Evolutionary conservation across 2,888 invertebrate genomes (phyloP).

Genomic region (Metacarcinus magister): DNA sequence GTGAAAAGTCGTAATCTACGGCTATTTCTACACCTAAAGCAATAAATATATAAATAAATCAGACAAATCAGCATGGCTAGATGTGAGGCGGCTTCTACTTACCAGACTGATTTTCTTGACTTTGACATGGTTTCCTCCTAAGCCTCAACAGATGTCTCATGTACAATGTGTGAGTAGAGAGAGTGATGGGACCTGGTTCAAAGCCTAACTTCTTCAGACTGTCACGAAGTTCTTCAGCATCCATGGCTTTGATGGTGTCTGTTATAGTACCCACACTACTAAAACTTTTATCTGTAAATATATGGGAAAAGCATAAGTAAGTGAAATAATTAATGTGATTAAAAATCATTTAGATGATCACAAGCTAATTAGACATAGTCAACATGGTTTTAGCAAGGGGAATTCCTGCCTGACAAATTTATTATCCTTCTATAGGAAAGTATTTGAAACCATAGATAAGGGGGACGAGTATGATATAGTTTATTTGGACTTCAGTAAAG

Average conservation of each 20-base stretch:
- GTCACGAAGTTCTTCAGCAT: slow-evolving; percentile 42
- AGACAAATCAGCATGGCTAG: neutral
- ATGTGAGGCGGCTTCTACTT: neutral
- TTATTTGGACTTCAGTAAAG: too few species aligned
- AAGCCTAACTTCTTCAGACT: slow-evolving; percentile 52
- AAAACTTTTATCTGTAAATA: slow-evolving; percentile 55
- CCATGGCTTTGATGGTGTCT: slow-evolving; percentile 64
- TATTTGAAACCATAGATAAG: too few species aligned
- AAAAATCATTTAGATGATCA: neutral
- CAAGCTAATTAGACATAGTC: too few species aligned
- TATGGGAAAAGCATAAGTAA: neutral
- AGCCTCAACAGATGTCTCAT: slow-evolving; percentile 73
- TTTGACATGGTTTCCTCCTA: slow-evolving; percentile 57
- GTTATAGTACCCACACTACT: slow-evolving; percentile 66
- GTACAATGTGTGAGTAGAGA: slow-evolving; percentile 68
- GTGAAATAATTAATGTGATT: neutral
- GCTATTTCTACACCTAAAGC: too few species aligned
- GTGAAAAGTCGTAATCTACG: too few species aligned
- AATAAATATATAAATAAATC: neutral
- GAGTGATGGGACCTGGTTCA: slow-evolving; percentile 70
- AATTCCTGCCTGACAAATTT: too few species aligned
- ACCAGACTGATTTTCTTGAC: neutral
- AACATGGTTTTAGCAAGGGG: too few species aligned
- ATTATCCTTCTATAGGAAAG: too few species aligned
- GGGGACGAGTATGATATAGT: too few species aligned